Evolutionary conservation across 2,888 invertebrate genomes (phyloP).

Genomic region (Temnothorax rugatulus): DNA sequence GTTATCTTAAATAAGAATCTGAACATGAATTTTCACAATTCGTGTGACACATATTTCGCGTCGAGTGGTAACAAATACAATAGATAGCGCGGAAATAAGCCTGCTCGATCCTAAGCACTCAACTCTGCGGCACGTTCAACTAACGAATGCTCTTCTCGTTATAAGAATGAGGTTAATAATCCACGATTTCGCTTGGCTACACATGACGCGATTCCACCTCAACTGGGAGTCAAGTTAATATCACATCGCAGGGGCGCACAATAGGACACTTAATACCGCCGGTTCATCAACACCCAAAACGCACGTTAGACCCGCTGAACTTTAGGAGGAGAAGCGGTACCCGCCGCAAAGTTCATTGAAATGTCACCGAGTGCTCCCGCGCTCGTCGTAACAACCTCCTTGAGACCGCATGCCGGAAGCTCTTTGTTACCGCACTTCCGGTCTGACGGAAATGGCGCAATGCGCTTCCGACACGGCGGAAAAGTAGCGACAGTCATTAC

Average conservation of each 20-base stretch:
- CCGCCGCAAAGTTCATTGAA: conserved; percentile 82
- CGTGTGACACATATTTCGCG: neutral
- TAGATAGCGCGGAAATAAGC: neutral
- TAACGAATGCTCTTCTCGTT: conserved; percentile 24
- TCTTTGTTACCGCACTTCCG: conserved; percentile 81
- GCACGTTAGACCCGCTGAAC: conserved; percentile 75
- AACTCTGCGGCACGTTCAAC: neutral
- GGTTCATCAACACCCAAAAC: conserved; percentile 72
- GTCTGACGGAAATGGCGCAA: conserved; percentile 79
- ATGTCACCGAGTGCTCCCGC: conserved; percentile 77
- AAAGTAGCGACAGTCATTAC: conserved; percentile 79
- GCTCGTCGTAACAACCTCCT: conserved; percentile 73
- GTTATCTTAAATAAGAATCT: neutral
- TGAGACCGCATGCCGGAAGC: conserved; percentile 78
- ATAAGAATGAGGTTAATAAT: conserved; percentile 26
- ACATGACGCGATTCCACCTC: conserved; percentile 20
- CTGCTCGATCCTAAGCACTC: neutral
- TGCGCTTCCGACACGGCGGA: conserved; percentile 79
- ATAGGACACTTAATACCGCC: conserved; percentile 60
- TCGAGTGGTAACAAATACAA: neutral
- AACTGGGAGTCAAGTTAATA: conserved; percentile 30
- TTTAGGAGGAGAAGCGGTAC: conserved; percentile 76
- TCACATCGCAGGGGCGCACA: conserved; percentile 24
- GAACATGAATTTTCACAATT: neutral
- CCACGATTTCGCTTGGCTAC: conserved; percentile 16